Conservation (phyloP, 2,113 vertebrate species). For the Ptychochromis oligacanthus region DNA sequence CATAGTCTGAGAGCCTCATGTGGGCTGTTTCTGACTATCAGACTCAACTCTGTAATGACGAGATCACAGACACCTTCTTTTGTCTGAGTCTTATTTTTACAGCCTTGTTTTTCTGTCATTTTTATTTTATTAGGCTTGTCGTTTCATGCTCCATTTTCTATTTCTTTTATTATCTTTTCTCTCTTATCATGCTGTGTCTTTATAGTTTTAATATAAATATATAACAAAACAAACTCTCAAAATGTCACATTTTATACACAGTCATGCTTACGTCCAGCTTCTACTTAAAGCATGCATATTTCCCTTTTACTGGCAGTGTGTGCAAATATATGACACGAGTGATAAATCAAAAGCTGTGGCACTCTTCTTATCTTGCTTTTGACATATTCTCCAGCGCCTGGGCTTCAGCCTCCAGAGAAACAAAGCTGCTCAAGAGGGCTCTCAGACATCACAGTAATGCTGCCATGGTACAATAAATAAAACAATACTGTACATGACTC, state of each 20-base stretch:
- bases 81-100: slow-evolving; percentile 17
- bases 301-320: slow-evolving; percentile 14
- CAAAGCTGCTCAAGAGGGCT: slow-evolving; percentile 34
- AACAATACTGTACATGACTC: slow-evolving; percentile 43
- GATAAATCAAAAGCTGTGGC: slow-evolving; percentile 55
- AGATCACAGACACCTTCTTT: not conserved
- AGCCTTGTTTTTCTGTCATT: not conserved
- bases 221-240: slow-evolving; percentile 11
- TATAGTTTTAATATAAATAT: slow-evolving; percentile 11
- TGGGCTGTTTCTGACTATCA: not conserved
- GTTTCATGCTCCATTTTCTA: not conserved
- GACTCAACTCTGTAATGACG: not conserved
- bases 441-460: slow-evolving; percentile 38
- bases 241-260: slow-evolving; percentile 23
- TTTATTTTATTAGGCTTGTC: not conserved
- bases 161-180: slow-evolving; percentile 8
- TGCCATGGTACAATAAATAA: slow-evolving; percentile 39
- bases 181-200: not conserved
- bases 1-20: not conserved
- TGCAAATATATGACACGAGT: slow-evolving; percentile 36
- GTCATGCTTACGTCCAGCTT: not conserved
- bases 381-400: slow-evolving; percentile 31
- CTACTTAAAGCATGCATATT: slow-evolving; percentile 20
- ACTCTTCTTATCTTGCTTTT: slow-evolving; percentile 45
- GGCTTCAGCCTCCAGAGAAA: slow-evolving; percentile 48